phyloP scores from a whole-genome alignment of 2,113 vertebrate species.

The Neogale vison region DNA sequence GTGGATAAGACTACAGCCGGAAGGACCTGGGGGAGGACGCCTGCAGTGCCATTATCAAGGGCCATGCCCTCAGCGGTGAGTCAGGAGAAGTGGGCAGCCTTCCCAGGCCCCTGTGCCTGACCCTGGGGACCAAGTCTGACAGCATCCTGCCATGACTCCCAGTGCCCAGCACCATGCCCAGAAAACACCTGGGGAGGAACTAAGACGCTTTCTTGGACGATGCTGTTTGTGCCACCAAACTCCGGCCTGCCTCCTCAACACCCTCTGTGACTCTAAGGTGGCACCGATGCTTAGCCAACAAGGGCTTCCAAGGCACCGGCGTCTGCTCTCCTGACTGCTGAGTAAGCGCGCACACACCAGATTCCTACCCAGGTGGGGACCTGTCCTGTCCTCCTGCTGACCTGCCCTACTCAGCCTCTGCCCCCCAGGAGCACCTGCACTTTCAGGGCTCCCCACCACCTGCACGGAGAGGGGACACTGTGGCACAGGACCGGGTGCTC shows the following conservation, averaged over 20 bases:
- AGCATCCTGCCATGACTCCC: accelerated
- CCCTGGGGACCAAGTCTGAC: accelerated
- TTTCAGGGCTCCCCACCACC: no score
- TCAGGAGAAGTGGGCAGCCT: not conserved
- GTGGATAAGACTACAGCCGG: accelerated
- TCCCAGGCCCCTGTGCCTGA: not conserved
- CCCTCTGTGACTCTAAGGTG: accelerated
- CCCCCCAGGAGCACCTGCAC: accelerated
- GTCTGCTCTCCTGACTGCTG: accelerated
- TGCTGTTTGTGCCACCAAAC: not conserved
- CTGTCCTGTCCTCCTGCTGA: accelerated
- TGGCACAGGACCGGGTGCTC: not conserved
- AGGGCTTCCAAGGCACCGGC: not conserved
- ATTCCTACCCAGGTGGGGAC: accelerated
- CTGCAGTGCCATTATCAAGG: not conserved
- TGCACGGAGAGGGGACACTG: accelerated
- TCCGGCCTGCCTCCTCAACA: not conserved
- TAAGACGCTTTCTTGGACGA: not conserved
- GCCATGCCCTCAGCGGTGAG: accelerated
- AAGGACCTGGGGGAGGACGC: not conserved
- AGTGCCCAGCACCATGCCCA: not conserved
- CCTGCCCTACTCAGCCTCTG: not conserved
- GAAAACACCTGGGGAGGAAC: not conserved
- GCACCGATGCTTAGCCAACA: not conserved
- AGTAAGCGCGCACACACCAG: no score